phyloP scores from a whole-genome alignment of 2,888 invertebrate genomes.

The Drosophila yooni region DNA sequence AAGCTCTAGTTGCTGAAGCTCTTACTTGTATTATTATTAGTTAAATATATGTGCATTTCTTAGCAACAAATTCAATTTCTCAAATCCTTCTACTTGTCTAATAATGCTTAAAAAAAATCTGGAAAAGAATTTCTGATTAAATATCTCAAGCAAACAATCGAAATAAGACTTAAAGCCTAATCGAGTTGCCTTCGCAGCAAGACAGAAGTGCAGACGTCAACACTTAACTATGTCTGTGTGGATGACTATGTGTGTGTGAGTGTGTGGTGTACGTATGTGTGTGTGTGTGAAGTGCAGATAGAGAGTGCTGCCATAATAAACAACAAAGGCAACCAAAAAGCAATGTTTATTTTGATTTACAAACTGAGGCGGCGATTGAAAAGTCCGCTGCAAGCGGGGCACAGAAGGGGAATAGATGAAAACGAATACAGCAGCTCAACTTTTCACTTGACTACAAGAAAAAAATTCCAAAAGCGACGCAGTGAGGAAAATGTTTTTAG shows the following conservation, averaged over 20 bases:
- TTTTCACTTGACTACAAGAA: constrained; percentile 61
- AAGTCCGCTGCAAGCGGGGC: not conserved
- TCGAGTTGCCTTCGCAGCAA: constrained; percentile 38
- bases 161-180: constrained; percentile 1
- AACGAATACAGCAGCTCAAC: constrained; percentile 54
- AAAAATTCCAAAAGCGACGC: constrained; percentile 12
- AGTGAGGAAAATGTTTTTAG: constrained; percentile 46
- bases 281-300: constrained; percentile 12
- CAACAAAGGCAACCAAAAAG: constrained; percentile 69
- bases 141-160: not conserved
- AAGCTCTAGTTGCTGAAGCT: not conserved
- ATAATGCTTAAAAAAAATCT: not conserved
- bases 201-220: constrained; percentile 72
- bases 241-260: constrained; percentile 17
- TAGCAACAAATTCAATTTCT: too few species aligned
- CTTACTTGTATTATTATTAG: not conserved
- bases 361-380: constrained; percentile 51
- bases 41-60: too few species aligned
- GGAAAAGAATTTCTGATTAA: constrained; percentile 5
- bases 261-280: not conserved
- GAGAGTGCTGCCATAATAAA: constrained; percentile 54
- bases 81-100: too few species aligned
- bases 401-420: constrained; percentile 7
- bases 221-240: constrained; percentile 38
- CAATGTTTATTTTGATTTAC: constrained; percentile 76